These are phyloP conservation scores for Drosophila auraria DNA, from an alignment of 1,140 invertebrate genomes.

Conservation along the genomic window DNA sequence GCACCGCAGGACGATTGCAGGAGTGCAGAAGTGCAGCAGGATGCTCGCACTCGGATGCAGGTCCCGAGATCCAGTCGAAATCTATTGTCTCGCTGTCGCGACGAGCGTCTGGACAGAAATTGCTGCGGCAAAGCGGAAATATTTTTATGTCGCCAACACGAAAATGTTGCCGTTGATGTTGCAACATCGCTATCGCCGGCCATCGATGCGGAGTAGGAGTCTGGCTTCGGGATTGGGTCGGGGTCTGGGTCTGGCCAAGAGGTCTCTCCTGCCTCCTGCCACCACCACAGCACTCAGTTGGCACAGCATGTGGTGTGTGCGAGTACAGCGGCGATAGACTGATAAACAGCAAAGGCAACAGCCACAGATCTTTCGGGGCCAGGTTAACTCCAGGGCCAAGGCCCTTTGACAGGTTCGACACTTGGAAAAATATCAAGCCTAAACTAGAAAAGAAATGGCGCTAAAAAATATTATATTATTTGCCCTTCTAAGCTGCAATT, in stretches of 20 bases:
- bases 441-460: background rate
- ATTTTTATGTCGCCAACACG: slow-evolving; percentile 75
- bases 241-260: slow-evolving; percentile 27
- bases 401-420: slow-evolving; percentile 52
- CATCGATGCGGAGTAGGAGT: slow-evolving; percentile 45
- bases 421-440: slow-evolving; percentile 14
- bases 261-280: slow-evolving; percentile 20
- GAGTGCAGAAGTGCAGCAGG: slow-evolving; percentile 13
- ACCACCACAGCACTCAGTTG: slow-evolving; percentile 28
- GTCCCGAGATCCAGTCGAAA: slow-evolving; percentile 41
- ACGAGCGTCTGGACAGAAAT: slow-evolving; percentile 43
- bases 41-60: slow-evolving; percentile 35
- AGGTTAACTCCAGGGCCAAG: slow-evolving; percentile 35
- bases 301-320: slow-evolving; percentile 76
- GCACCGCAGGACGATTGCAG: slow-evolving; percentile 30
- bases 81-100: slow-evolving; percentile 57
- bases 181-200: slow-evolving; percentile 60
- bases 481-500: background rate
- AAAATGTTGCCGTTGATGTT: slow-evolving; percentile 60
- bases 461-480: background rate
- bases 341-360: slow-evolving; percentile 68
- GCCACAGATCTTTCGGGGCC: slow-evolving; percentile 30
- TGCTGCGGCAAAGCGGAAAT: slow-evolving; percentile 66
- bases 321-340: slow-evolving; percentile 74
- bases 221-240: slow-evolving; percentile 3